Conservation (phyloP, 2,113 vertebrate genomes). For the Hiodon alosoides region DNA sequence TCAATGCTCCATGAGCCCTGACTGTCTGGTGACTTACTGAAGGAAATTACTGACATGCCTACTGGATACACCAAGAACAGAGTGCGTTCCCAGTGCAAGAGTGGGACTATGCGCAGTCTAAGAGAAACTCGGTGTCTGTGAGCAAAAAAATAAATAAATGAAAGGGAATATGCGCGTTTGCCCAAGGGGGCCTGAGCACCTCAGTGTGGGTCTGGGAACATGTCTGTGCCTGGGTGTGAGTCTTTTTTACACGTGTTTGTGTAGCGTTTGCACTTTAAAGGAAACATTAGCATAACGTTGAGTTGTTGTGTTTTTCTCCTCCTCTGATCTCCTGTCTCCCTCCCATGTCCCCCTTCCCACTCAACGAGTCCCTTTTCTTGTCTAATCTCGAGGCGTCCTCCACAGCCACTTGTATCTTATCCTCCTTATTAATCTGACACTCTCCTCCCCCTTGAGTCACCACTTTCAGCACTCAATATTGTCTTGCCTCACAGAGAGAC, state of each 20-base stretch:
- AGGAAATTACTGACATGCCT: no score
- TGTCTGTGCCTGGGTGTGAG: neutral
- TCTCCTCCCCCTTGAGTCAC: conserved; percentile 47
- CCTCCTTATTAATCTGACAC: conserved; percentile 50
- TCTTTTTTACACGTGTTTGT: neutral
- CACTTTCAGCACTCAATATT: conserved; percentile 49
- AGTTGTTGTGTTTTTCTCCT: neutral
- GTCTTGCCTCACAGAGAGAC: conserved; percentile 36
- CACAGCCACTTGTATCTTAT: conserved; percentile 1
- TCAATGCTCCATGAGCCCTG: no score
- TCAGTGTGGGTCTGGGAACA: neutral
- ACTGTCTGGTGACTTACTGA: no score
- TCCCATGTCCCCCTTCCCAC: neutral
- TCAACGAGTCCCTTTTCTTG: neutral
- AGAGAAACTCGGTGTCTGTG: no score
- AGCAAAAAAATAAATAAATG: no score
- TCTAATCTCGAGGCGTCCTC: conserved; percentile 34
- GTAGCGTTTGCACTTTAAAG: conserved; percentile 24
- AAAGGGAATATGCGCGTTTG: neutral
- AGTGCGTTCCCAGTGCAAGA: no score
- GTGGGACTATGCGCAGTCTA: no score
- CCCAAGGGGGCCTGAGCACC: neutral
- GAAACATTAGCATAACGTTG: conserved; percentile 40
- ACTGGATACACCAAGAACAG: no score
- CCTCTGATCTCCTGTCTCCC: neutral